phyloP scores from a whole-genome alignment of 2,888 invertebrate species.

The Germaria angustata region DNA sequence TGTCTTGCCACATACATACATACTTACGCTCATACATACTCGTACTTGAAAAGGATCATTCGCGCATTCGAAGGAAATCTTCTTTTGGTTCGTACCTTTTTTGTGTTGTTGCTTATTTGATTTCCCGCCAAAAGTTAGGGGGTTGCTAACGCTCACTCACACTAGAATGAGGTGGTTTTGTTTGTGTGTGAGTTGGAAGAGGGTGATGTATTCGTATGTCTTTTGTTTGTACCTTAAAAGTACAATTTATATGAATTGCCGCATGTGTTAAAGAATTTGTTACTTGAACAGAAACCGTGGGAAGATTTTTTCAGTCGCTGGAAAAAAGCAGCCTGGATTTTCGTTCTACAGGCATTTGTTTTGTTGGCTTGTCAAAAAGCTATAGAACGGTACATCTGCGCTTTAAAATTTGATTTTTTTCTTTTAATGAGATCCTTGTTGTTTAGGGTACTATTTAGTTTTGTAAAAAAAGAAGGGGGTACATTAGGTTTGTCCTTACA shows the following conservation, averaged over 20 bases:
- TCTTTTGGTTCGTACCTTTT: slow-evolving; percentile 42
- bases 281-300: slow-evolving; percentile 62
- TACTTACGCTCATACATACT: neutral
- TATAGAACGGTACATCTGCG: slow-evolving; percentile 58
- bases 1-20: slow-evolving; percentile 1
- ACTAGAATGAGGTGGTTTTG: slow-evolving; percentile 49
- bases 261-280: slow-evolving; percentile 53
- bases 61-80: slow-evolving; percentile 51
- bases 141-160: slow-evolving; percentile 41
- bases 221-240: slow-evolving; percentile 56
- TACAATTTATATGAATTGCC: slow-evolving; percentile 70
- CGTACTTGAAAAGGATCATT: slow-evolving; percentile 55
- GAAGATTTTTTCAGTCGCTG: slow-evolving; percentile 54
- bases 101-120: neutral
- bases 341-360: slow-evolving; percentile 49
- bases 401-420: slow-evolving; percentile 3
- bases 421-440: neutral
- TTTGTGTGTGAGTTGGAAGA: slow-evolving; percentile 67
- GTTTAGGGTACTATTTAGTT: neutral
- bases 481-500: neutral
- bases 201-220: slow-evolving; percentile 71
- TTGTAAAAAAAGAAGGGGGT: neutral
- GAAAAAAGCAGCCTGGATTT: slow-evolving; percentile 51
- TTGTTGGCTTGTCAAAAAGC: slow-evolving; percentile 21
- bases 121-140: slow-evolving; percentile 66